phyloP scores from a whole-genome alignment of 1,140 invertebrate species.

The Drosophila mayri region DNA sequence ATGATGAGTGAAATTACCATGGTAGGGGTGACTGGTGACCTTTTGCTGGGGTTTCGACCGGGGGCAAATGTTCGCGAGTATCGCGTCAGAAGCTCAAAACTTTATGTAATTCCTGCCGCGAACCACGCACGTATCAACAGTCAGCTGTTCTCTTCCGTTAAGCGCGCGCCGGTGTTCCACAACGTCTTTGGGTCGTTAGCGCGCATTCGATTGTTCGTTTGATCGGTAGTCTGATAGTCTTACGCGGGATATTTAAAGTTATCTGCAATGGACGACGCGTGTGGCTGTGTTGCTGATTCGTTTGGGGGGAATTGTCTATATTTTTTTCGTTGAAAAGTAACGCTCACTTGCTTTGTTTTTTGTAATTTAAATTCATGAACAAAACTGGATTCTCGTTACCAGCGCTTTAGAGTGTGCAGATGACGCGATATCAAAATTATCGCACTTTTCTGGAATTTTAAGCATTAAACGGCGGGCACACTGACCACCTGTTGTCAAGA shows the following conservation, averaged over 20 bases:
- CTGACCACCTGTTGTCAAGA: slow-evolving; percentile 1
- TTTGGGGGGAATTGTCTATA: slow-evolving; percentile 12
- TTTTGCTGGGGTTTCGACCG: slow-evolving; percentile 41
- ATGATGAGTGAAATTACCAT: slow-evolving; percentile 71
- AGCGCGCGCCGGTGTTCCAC: slow-evolving; percentile 23
- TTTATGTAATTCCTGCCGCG: slow-evolving; percentile 75
- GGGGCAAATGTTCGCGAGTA: slow-evolving; percentile 36
- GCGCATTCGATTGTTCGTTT: slow-evolving; percentile 8
- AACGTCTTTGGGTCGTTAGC: slow-evolving; percentile 4
- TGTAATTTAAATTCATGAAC: neutral
- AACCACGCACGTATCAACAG: slow-evolving; percentile 67
- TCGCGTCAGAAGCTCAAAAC: slow-evolving; percentile 64
- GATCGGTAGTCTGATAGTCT: slow-evolving; percentile 15
- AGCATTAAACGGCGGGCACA: too few relatives aligned
- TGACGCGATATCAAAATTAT: too few relatives aligned
- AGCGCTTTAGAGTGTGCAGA: too few relatives aligned
- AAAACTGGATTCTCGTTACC: too few relatives aligned
- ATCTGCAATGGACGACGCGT: slow-evolving; percentile 15
- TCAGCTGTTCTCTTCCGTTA: slow-evolving; percentile 63
- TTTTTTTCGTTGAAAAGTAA: slow-evolving; percentile 30
- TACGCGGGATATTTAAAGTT: slow-evolving; percentile 27
- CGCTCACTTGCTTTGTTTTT: slow-evolving; percentile 35
- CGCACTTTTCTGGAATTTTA: too few relatives aligned
- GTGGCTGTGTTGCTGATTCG: slow-evolving; percentile 11
- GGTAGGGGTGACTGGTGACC: slow-evolving; percentile 27